Conservation (phyloP, 2,797 vertebrate species). For the Alcedo atthis region DNA sequence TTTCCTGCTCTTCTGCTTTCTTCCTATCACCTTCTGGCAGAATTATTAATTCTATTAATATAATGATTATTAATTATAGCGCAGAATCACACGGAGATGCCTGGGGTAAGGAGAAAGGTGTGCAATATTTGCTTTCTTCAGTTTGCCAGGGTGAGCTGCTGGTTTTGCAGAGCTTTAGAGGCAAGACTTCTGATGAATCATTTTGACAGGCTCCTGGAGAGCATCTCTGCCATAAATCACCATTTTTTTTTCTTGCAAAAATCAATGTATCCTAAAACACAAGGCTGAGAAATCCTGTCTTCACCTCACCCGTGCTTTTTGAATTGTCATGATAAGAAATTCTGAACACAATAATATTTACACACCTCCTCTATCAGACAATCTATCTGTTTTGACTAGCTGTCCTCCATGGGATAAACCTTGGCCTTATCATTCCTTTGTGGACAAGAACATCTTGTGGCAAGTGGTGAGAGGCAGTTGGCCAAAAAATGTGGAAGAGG, state of each 20-base stretch:
- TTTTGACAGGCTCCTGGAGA: constrained; percentile 33
- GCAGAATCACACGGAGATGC: not conserved
- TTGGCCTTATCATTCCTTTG: not conserved
- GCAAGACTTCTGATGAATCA: constrained; percentile 18
- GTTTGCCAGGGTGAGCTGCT: constrained; percentile 16
- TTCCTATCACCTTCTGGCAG: not conserved
- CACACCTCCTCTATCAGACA: not conserved
- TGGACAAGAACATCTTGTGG: not conserved
- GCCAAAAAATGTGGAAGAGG: not conserved
- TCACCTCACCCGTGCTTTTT: not conserved
- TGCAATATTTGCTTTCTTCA: not conserved
- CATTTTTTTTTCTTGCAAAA: constrained; percentile 37
- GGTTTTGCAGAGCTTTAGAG: constrained; percentile 26
- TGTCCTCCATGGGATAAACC: constrained; percentile 1
- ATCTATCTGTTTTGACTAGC: constrained; percentile 8
- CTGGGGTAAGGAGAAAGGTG: not conserved
- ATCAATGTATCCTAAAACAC: not conserved
- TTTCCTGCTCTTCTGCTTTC: constrained; percentile 5
- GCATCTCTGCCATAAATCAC: constrained; percentile 20
- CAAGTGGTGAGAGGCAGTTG: fast-evolving
- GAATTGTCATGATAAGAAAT: constrained; percentile 24
- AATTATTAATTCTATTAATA: too few relatives aligned
- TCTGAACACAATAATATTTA: not conserved
- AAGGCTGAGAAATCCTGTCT: not conserved
- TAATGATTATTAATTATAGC: not conserved